Base-by-base conservation (phyloP, 2,888 invertebrate species). In the Gymnosoma rotundatum region DNA sequence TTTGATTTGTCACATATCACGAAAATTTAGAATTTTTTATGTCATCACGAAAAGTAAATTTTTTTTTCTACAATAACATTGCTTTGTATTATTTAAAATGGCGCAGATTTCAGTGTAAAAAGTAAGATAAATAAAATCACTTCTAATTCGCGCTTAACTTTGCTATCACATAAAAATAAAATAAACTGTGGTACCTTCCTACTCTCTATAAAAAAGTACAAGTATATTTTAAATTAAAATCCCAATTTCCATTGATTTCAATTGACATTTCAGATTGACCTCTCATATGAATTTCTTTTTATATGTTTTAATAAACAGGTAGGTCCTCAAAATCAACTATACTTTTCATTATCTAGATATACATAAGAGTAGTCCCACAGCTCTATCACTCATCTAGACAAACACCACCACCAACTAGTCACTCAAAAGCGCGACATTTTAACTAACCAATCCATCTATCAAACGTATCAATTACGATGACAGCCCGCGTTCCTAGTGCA, bases 401-500 rank as follows among this genome's bases (percentile, higher is more conserved):
- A 70, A 54, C 61, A 66, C 20, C 20, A 76, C 45, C 67, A 67
- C 38, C 78, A 83, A 75, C 83, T 75, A 83, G 81, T 78, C 83
- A 81, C 56, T 84, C 83, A 84, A 84, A 78, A 78, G 83, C 83
- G 83, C 81, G 83, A 84, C 83, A 84, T 84, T 84, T 84, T 84
- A 84, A 81, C 88, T 86, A 83, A 75, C 83, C 85, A 89, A 89
- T 88, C 89, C 89, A 90, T 90, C 90, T 88, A 90, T 90, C 90
- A 90, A 90, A 89, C 89, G 89, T 89, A 90, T 90, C 90, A 90
- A 90, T 90, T 90, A 90, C 87, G 89, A 89, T 90, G 89, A 90
- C 90, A 90, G 90, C 87, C 86, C 82, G 70, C 81, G 74, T 78
- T 75, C 70, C 74, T 70, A 66, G 66, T 60, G 58, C 48, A 18